phyloP scores from a whole-genome alignment of 2,113 vertebrate species.

The Heptranchias perlo region DNA sequence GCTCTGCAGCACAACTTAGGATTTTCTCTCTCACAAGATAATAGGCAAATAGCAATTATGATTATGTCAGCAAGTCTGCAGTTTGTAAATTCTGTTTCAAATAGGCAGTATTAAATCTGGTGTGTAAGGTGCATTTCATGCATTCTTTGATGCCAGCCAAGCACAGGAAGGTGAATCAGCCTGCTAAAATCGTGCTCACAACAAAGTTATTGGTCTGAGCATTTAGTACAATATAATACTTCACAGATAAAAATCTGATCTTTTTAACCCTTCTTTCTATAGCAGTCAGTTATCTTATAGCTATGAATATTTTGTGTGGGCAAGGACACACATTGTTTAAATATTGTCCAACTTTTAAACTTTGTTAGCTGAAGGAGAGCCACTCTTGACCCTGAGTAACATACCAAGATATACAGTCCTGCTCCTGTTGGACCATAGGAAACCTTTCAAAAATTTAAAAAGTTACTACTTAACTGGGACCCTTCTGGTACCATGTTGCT shows the following conservation, averaged over 20 bases:
- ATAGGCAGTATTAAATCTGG: background rate
- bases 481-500: background rate
- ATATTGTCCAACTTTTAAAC: background rate
- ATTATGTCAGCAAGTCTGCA: background rate
- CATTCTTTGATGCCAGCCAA: no score
- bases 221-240: no score
- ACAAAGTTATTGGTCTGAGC: no score
- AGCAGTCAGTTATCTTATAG: no score
- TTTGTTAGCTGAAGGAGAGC: no score
- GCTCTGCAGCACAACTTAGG: background rate
- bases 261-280: no score
- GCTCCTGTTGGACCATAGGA: background rate
- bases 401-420: background rate
- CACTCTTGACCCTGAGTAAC: background rate
- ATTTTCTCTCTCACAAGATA: background rate
- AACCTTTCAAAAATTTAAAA: background rate
- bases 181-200: no score
- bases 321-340: no score
- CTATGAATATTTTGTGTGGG: no score
- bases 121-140: no score
- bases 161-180: no score
- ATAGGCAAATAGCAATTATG: background rate
- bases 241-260: no score
- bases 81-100: background rate
- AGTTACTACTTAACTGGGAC: background rate